phyloP scores from a whole-genome alignment of 2,113 vertebrate genomes.

The Peromyscus maniculatus region DNA sequence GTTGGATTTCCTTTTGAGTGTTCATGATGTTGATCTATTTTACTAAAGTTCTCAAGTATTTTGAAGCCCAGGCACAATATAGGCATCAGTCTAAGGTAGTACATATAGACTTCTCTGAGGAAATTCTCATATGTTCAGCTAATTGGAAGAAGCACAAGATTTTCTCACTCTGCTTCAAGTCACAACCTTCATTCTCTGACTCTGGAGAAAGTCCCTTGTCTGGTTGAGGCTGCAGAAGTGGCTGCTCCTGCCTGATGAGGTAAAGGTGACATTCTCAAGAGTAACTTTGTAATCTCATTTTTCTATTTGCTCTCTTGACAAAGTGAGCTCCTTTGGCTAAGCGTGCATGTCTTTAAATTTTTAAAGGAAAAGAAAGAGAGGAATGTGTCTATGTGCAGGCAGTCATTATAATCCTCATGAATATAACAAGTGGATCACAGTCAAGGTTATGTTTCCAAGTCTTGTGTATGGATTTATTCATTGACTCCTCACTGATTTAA shows the following conservation, averaged over 20 bases:
- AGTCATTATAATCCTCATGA: slow-evolving; percentile 67
- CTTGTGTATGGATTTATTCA: slow-evolving; percentile 64
- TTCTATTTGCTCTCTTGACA: slow-evolving; percentile 3
- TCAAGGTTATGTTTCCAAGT: slow-evolving; percentile 67
- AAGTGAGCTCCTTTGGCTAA: background rate
- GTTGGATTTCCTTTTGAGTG: background rate
- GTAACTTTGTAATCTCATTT: slow-evolving; percentile 24
- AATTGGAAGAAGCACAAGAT: background rate
- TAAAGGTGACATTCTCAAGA: background rate
- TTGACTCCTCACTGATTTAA: slow-evolving; percentile 62
- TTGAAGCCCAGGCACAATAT: background rate
- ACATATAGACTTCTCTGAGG: background rate
- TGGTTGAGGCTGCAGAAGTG: background rate
- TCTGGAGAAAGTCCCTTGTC: background rate
- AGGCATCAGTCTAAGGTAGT: background rate
- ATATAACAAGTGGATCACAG: slow-evolving; percentile 53
- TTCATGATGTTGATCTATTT: background rate
- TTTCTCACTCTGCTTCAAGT: background rate
- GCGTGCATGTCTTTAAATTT: slow-evolving; percentile 51
- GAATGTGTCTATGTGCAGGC: background rate
- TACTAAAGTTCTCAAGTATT: background rate
- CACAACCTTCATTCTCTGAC: background rate
- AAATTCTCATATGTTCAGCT: background rate
- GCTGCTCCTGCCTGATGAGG: background rate
- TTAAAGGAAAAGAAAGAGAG: background rate